Evolutionary conservation across 2,888 invertebrate species (phyloP), one percentile per base, ranked within the genome.

Genomic region (Agrotis segetum): DNA sequence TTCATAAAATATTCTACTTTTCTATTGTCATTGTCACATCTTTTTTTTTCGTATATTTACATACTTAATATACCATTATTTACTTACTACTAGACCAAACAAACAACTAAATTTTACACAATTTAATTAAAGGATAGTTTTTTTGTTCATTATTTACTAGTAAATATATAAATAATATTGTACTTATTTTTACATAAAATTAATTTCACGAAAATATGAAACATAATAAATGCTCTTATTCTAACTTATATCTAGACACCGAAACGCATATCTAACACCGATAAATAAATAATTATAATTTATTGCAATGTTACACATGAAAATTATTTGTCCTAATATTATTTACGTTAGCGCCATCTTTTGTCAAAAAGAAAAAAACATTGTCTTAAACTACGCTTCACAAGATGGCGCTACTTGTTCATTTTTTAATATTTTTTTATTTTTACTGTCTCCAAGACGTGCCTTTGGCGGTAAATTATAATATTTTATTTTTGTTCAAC

Each of bases 21-120:
- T 86, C 85, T 95, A 95, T 95, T 95, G 95, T 95, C 95, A 92
- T 94, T 82, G 95, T 94, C 95, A 95, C 95, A 83, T 89, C 84
- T 81, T 79, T 80, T 84, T 29, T 86, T 77, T 71, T 67, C 52
- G 17, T 75, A 75, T 77, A 85, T 77, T 61, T 79, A 83, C 72
- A 84, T 52, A 16, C 53, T 53, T 83, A 52, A 44, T 64, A 60
- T 9, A 0, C 50, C 1, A 40, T 40, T 40, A 72, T 19, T 53
- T 58, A 53, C 2, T 40, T 3, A 52, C 17, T 55, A 21, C 14
- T 61, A 5, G 4, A 58, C n/a, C 19, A 17, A 52, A 24, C 11
- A 60, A 65, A 44, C 14, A 13, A 17, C 6, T 24, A 7, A 16
- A 21, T 21, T 40, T 13, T 9, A 49, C 4, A 76, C 1, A 44